Base-by-base conservation (phyloP, 2,888 invertebrate species). In the Leptopilina myrica region DNA sequence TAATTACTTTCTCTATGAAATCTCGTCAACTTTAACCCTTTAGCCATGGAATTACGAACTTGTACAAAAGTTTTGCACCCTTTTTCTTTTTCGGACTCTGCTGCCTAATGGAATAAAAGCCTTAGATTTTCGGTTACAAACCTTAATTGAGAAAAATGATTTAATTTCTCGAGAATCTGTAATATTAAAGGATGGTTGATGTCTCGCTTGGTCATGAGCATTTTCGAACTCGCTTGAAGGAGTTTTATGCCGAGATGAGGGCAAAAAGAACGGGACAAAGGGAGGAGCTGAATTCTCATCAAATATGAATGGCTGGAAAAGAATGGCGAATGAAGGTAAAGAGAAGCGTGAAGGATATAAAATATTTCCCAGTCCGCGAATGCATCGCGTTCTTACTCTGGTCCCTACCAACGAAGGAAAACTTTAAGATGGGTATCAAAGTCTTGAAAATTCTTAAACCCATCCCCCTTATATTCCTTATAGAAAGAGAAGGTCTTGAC, bases 261-360 rank as follows among this genome's bases (percentile, higher is more conserved):
- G 62, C 9, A 9, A n/a, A 64, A 80, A 77, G 81, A 64, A 33
- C 33, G 33, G 43, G 20, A 81, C 67, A 11, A 11, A 11, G 9
- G 62, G 20, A 12, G 53, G 81, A 75, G 82, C 56, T 40, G 40
- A 82, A 76, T 81, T 84, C 86, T 85, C 86, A 85, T 87, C 84
- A 88, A 87, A 86, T 86, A 87, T 88, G 85, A 88, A 88, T 85
- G 84, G 84, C 77, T 78, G 67, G 83, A 69, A 81, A 81, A 86
- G 87, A 85, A 86, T 86, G 85, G 83, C 77, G 85, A 83, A 85
- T 86, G 46, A 43, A 8, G 8, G 64, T 43, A 64, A 26, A 79
- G 77, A 76, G 78, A 78, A 83, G 81, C 77, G 78, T 76, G 81
- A 62, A 81, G 83, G 79, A 83, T 80, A 85, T 88, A 84, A 88